A percentile compares a stretch with the other conserved stretches of the same genome.
These are phyloP conservation scores for Phaedon cochleariae DNA, from an alignment of 2,888 invertebrate genomes.

Conservation along the genomic window DNA sequence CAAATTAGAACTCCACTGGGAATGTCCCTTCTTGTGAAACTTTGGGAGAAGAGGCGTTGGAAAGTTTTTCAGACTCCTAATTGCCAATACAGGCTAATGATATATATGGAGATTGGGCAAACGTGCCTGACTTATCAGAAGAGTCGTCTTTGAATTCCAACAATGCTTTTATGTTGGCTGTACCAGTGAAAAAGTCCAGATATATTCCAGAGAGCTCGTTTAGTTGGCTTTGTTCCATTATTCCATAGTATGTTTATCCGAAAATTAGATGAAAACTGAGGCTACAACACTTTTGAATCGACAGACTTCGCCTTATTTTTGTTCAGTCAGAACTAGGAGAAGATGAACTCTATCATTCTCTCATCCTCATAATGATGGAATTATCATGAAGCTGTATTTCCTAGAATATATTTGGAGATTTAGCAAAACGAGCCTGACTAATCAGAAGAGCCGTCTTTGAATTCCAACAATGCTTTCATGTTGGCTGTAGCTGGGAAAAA, in stretches of 20 bases:
- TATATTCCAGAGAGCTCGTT: no score
- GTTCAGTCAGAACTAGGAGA: no score
- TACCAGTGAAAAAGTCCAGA: not conserved
- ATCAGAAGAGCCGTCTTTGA: not conserved
- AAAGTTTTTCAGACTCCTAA: not conserved
- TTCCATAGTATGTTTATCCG: no score
- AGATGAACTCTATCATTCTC: no score
- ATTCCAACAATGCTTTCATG: not conserved
- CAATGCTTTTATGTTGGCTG: not conserved
- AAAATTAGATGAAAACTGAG: no score
- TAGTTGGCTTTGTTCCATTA: no score
- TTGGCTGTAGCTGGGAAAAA: not conserved
- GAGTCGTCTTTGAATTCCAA: not conserved
- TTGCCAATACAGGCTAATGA: not conserved
- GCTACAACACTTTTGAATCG: no score
- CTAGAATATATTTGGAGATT: not conserved
- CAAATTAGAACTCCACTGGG: not conserved
- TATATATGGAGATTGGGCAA: not conserved
- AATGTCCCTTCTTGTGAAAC: not conserved
- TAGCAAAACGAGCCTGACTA: not conserved
- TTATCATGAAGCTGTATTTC: no score
- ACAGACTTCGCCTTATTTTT: no score
- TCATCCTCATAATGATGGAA: no score
- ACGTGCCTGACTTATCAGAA: not conserved
- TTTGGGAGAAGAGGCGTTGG: not conserved